Evolutionary conservation across 2,113 vertebrate genomes (phyloP).

Genomic region (Anguilla japonica): DNA sequence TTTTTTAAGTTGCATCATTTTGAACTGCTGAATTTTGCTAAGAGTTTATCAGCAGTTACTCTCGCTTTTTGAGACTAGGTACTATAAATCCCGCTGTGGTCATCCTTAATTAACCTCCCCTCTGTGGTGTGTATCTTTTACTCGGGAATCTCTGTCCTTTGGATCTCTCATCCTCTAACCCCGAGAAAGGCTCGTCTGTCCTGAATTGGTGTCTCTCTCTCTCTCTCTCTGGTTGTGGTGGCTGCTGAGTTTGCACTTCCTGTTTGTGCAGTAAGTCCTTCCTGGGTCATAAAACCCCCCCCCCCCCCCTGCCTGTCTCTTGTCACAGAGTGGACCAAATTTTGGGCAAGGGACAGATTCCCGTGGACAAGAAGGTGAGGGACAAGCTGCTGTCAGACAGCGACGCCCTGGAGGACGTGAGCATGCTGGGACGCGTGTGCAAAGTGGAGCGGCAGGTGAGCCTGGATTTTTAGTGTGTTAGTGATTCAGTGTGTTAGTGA

Average conservation of each 20-base stretch:
- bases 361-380: conserved; percentile 86
- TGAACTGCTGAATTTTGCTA: too few species aligned
- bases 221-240: conserved; percentile 17
- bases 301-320: conserved; percentile 53
- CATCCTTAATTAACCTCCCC: background rate
- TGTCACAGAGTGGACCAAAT: conserved; percentile 91
- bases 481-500: background rate
- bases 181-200: background rate
- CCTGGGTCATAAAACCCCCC: background rate
- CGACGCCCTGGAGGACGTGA: conserved; percentile 86
- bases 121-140: background rate
- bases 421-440: conserved; percentile 95
- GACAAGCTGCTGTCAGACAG: conserved; percentile 88
- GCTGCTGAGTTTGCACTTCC: background rate
- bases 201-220: background rate
- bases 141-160: background rate
- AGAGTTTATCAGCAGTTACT: background rate
- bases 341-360: conserved; percentile 94
- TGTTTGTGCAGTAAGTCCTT: too few species aligned
- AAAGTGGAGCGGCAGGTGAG: conserved; percentile 97
- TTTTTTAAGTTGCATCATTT: too few species aligned
- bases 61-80: background rate
- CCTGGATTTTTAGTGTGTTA: background rate
- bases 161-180: background rate
- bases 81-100: background rate